Conservation (phyloP, 1,140 invertebrate species). For the Eubasilissa regina region DNA sequence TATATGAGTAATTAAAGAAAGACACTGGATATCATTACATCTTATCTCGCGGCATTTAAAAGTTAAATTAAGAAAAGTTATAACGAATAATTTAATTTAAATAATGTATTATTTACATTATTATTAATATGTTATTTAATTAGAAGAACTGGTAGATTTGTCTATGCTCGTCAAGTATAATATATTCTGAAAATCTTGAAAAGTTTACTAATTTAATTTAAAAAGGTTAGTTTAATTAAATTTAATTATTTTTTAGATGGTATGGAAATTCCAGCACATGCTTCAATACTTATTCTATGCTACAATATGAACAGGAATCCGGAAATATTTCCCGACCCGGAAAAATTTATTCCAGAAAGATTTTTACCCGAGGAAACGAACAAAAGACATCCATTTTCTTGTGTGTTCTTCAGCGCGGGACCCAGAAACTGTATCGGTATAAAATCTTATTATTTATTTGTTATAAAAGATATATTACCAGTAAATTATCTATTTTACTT, state of each 20-base stretch:
- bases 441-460: background rate
- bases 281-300: slow-evolving; percentile 69
- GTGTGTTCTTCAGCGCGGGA: slow-evolving; percentile 84
- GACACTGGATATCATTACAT: no score
- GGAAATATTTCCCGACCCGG: slow-evolving; percentile 79
- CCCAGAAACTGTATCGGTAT: slow-evolving; percentile 83
- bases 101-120: background rate
- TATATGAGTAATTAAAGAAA: no score
- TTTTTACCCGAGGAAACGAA: slow-evolving; percentile 75
- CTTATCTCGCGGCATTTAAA: no score
- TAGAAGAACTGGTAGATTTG: no score
- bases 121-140: no score
- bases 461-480: no score
- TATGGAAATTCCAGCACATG: slow-evolving; percentile 65
- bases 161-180: no score
- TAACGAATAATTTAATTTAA: background rate
- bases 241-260: slow-evolving; percentile 40
- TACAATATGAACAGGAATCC: slow-evolving; percentile 78
- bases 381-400: slow-evolving; percentile 73
- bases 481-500: no score
- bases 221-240: no score
- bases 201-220: no score
- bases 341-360: slow-evolving; percentile 83
- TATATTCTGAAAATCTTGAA: no score
- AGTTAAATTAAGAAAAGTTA: no score